Conservation (phyloP, 2,888 invertebrate species). For the Herminia tarsipennalis region DNA sequence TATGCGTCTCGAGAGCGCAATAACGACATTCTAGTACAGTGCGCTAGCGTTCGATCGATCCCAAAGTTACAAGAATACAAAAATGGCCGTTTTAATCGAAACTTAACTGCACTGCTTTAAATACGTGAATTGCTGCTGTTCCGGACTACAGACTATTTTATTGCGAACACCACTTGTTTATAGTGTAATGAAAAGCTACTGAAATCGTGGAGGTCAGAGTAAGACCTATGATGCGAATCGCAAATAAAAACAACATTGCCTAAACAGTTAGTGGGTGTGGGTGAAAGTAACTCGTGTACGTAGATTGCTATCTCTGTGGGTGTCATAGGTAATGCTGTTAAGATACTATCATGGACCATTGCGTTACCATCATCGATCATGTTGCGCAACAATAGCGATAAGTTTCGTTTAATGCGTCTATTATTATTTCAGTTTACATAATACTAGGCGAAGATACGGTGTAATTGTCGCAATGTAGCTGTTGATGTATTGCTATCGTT, state of each 20-base stretch:
- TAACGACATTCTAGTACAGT: too few relatives aligned
- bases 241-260: constrained; percentile 32
- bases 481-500: constrained; percentile 23
- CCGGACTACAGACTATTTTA: too few relatives aligned
- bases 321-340: constrained; percentile 56
- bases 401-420: constrained; percentile 42
- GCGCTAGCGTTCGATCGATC: too few relatives aligned
- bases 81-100: too few relatives aligned
- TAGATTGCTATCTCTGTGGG: constrained; percentile 64
- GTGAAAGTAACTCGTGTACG: constrained; percentile 61
- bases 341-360: constrained; percentile 34
- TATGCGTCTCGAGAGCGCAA: too few relatives aligned
- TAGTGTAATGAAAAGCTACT: too few relatives aligned
- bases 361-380: constrained; percentile 47
- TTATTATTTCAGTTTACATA: constrained; percentile 45
- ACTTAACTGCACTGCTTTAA: too few relatives aligned
- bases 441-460: constrained; percentile 15
- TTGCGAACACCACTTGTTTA: too few relatives aligned
- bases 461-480: constrained; percentile 3
- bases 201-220: too few relatives aligned
- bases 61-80: too few relatives aligned
- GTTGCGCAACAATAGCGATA: constrained; percentile 47
- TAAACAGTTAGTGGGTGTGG: constrained; percentile 46
- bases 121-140: too few relatives aligned
- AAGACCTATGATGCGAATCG: too few relatives aligned